Conservation (phyloP, 2,888 invertebrate species). For the Zele albiditarsus region DNA sequence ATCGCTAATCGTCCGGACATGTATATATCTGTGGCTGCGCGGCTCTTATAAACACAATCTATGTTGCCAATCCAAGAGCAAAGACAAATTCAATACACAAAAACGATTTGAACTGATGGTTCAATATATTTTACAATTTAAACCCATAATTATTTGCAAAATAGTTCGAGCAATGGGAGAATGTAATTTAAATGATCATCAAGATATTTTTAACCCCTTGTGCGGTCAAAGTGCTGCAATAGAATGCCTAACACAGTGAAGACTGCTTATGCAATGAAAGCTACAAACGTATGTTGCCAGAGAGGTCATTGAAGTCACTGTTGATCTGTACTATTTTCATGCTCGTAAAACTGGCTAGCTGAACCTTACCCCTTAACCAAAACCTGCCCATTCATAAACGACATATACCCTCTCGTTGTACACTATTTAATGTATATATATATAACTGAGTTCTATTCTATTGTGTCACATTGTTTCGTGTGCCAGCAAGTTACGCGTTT, state of each 20-base stretch:
- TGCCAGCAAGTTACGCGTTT: constrained; percentile 53
- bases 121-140: background rate
- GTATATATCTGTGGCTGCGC: constrained; percentile 7
- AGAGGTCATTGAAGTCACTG: background rate
- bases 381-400: background rate
- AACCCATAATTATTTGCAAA: background rate
- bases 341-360: background rate
- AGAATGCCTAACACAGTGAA: too few relatives aligned
- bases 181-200: background rate
- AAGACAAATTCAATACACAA: background rate
- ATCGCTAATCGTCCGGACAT: constrained; percentile 41
- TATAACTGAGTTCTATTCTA: constrained; percentile 38
- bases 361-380: background rate
- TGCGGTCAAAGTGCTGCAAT: too few relatives aligned
- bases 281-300: background rate
- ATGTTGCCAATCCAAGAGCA: constrained; percentile 3
- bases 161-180: background rate
- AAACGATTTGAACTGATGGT: constrained; percentile 10
- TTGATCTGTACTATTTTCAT: background rate
- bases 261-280: too few relatives aligned
- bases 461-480: constrained; percentile 56
- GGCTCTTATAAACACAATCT: background rate
- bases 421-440: constrained; percentile 30
- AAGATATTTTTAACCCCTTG: background rate
- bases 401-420: constrained; percentile 32